Evolutionary conservation across 2,888 invertebrate species (phyloP).

Genomic region (Metallyticus violacea): DNA sequence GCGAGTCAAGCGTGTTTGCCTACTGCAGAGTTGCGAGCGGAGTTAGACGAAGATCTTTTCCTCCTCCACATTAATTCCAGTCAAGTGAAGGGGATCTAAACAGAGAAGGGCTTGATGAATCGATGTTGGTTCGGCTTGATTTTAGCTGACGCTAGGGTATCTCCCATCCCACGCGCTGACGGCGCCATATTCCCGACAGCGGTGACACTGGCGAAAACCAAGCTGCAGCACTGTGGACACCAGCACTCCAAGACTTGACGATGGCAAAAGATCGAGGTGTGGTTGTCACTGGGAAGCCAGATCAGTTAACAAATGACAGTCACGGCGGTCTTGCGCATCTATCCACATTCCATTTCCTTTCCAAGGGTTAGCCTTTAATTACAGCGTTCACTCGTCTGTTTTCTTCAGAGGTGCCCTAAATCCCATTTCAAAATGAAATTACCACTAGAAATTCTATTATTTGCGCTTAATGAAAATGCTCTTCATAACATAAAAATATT

Average conservation of each 20-base stretch:
- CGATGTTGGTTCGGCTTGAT: constrained; percentile 10
- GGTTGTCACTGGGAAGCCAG: neutral
- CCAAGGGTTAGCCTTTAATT: neutral
- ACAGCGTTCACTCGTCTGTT: neutral
- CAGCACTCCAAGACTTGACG: neutral
- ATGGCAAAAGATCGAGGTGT: neutral
- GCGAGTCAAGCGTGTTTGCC: neutral
- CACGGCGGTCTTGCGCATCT: neutral
- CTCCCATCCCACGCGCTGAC: neutral
- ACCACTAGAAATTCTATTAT: too few species aligned
- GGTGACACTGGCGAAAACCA: neutral
- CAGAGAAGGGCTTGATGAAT: neutral
- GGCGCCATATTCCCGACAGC: neutral
- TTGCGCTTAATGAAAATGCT: too few species aligned
- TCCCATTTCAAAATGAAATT: too few species aligned
- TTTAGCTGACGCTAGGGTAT: neutral
- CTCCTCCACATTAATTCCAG: neutral
- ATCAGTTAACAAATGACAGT: neutral
- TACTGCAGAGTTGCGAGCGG: neutral
- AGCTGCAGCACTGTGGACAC: neutral
- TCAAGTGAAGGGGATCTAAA: neutral
- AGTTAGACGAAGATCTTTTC: neutral
- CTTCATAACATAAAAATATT: too few species aligned
- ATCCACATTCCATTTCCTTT: neutral
- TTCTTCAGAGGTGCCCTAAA: too few species aligned